phyloP scores from a whole-genome alignment of 1,140 invertebrate species.

The Akabosia matsudoensis region DNA sequence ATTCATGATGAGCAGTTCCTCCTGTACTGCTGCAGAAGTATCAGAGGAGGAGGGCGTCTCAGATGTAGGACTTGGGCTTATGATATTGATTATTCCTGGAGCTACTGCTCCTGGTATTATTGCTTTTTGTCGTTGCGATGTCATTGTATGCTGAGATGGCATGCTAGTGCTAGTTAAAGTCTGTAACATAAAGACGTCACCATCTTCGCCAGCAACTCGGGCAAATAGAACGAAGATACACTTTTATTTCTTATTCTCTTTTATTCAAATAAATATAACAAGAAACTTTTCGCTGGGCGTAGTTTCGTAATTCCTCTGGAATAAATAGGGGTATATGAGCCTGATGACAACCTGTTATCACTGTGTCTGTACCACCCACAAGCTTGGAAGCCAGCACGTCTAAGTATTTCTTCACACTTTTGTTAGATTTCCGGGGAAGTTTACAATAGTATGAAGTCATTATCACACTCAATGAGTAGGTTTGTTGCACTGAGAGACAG shows the following conservation, averaged over 20 bases:
- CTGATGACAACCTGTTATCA: too few relatives aligned
- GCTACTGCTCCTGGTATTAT: not conserved
- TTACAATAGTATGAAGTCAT: not conserved
- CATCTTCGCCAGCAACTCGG: not conserved
- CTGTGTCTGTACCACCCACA: too few relatives aligned
- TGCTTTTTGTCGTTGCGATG: not conserved
- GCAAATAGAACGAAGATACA: too few relatives aligned
- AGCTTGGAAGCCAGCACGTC: not conserved
- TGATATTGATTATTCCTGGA: constrained; percentile 11
- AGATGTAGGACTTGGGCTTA: constrained; percentile 10
- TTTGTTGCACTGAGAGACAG: too few relatives aligned
- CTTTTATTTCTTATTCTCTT: too few relatives aligned
- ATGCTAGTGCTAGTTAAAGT: not conserved
- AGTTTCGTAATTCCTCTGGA: too few relatives aligned
- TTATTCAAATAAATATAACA: too few relatives aligned
- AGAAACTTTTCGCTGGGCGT: too few relatives aligned
- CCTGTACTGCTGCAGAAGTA: not conserved
- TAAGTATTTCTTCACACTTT: not conserved
- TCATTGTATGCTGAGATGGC: not conserved
- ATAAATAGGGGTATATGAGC: too few relatives aligned
- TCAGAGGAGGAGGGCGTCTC: constrained; percentile 7
- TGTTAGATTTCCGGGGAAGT: not conserved
- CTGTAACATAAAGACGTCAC: too few relatives aligned
- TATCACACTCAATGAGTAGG: too few relatives aligned
- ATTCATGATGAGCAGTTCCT: not conserved